phyloP scores from a whole-genome alignment of 2,113 vertebrate genomes.

The Corythoichthys haematopterus region DNA sequence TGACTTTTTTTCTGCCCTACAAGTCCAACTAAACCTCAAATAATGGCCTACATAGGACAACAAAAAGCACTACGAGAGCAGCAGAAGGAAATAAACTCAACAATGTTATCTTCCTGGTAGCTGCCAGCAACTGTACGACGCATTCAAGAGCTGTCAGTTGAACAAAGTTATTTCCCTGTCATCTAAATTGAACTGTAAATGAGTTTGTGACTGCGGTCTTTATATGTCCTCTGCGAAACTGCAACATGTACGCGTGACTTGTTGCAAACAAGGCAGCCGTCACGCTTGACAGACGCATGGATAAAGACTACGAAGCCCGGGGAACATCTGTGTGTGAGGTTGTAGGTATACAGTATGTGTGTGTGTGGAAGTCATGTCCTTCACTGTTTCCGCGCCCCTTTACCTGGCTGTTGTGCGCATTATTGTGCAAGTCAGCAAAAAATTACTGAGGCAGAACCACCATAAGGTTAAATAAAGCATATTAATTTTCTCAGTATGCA shows the following conservation, averaged over 20 bases:
- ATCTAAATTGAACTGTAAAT: neutral
- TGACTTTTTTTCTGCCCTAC: too few species aligned
- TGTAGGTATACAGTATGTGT: constrained; percentile 25
- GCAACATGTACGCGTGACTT: constrained; percentile 26
- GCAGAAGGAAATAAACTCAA: neutral
- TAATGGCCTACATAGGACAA: neutral
- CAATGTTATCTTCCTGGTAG: neutral
- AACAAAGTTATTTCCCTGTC: neutral
- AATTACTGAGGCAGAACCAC: constrained; percentile 42
- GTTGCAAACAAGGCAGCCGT: constrained; percentile 40
- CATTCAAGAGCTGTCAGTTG: neutral
- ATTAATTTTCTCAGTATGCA: constrained; percentile 48
- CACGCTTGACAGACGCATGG: constrained; percentile 29
- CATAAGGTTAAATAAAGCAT: constrained; percentile 65
- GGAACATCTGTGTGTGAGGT: constrained; percentile 26
- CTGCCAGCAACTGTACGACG: neutral
- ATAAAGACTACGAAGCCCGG: constrained; percentile 43
- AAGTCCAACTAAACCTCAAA: neutral
- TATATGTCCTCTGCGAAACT: constrained; percentile 13
- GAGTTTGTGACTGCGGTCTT: neutral
- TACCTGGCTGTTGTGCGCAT: constrained; percentile 50
- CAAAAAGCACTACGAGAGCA: neutral
- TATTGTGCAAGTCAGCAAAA: constrained; percentile 50
- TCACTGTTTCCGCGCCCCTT: constrained; percentile 50
- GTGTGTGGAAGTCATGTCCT: constrained; percentile 49